Base-by-base conservation (phyloP, 2,888 invertebrate genomes). In the Macaria notata region DNA sequence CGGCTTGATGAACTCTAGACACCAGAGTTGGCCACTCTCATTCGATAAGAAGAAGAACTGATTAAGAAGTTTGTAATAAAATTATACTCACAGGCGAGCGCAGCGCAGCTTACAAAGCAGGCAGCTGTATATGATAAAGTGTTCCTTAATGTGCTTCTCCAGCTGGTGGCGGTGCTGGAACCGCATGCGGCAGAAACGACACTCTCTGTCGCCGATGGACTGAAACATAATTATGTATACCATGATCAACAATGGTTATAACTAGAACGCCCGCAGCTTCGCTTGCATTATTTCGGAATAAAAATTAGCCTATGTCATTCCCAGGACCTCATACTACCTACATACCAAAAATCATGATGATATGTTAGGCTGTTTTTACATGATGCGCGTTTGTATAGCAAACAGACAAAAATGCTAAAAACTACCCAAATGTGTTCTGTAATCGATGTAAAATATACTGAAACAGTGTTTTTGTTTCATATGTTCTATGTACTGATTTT, bases 121-220 rank as follows among this genome's bases (percentile, higher is more conserved):
- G 56, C 78, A 79, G 49, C 77, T 72, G 65, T 71, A 78, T 48
- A 74, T 71, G 0, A 71, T 66, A n/a, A 81, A 88, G 56, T 90
- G 90, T 1, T 81, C 78, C 0, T 70, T 65, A 77, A 70, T 76
- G 49, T 69, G 76, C 29, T 75, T 78, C 64, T 69, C 6, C 9
- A 76, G 59, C 56, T 68, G 70, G 33, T 72, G 72, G 49, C 75
- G 72, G 77, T 78, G 81, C 53, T 79, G 83, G 70, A 87, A 88
- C 1, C 87, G 73, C 83, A 84, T 84, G 44, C 71, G 80, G 49
- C 90, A 90, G 65, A 88, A 85, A 0, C 82, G 79, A 62, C 90
- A 90, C 59, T 83, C 84, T 50, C 81, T 71, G 0, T 70, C 61
- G 0, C 88, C 85, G n/a, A 73, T 64, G 0, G 75, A 62, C 84